phyloP scores from a whole-genome alignment of 2,797 vertebrate species.

The Cryptoblepharus egeriae region DNA sequence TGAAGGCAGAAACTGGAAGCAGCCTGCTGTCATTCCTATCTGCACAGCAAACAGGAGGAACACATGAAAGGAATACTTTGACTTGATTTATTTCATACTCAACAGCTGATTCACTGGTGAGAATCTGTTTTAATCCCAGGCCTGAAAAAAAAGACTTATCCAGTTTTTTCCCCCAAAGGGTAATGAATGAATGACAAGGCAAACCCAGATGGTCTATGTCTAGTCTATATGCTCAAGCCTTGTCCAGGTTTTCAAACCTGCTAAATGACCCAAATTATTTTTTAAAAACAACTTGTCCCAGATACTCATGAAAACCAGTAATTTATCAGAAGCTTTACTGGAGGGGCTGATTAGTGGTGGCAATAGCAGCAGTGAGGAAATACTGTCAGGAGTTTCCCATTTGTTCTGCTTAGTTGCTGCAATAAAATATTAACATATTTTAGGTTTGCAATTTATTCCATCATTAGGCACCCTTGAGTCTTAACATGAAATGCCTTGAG shows the following conservation, averaged over 20 bases:
- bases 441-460: slow-evolving; percentile 5
- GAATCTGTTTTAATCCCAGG: not conserved
- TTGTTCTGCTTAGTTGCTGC: not conserved
- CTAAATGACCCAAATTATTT: not conserved
- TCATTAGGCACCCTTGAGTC: not conserved
- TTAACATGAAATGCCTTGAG: not conserved
- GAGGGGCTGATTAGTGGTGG: not conserved
- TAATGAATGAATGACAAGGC: not conserved
- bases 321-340: not conserved
- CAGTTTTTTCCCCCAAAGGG: too few relatives aligned
- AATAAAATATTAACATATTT: not conserved
- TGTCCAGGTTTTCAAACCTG: not conserved
- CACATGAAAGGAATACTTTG: not conserved
- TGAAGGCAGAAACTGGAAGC: not conserved
- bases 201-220: not conserved
- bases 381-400: not conserved
- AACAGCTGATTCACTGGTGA: slow-evolving; percentile 7
- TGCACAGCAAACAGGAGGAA: not conserved
- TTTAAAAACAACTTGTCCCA: not conserved
- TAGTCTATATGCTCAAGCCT: not conserved
- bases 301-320: not conserved
- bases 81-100: slow-evolving; percentile 11
- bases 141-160: not conserved
- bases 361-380: not conserved
- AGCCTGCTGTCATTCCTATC: not conserved